Evolutionary conservation across 2,113 vertebrate species (phyloP), one percentile per base, ranked within the genome.

Genomic region (Xenus cinereus): DNA sequence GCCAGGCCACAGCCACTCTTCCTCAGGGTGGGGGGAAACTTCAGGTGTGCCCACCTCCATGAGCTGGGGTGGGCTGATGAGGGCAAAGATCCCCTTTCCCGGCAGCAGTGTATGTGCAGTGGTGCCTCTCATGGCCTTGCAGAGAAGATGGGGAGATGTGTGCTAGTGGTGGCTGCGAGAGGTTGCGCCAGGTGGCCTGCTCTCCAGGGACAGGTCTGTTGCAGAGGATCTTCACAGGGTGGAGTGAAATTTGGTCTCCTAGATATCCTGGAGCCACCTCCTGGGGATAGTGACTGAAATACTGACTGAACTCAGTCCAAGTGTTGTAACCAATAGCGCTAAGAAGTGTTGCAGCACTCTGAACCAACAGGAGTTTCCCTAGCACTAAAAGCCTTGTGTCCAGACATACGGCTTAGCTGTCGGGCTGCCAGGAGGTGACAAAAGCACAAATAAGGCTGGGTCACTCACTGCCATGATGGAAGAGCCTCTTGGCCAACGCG

Each of bases 1-100:
- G 26, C 35, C 62, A 73, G 63, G n/a, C 32, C 64, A 50, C 56
- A 46, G 33, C 51, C 2, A 1, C 66, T 59, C 18, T 53, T 60
- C 62, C 68, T 77, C 0, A 0, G 32, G 16, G 4, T 39, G 1
- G 7, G 12, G 5, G 24, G 1, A 8, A 71, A 35, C 51, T 72
- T 75, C 8, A 21, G 10, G 7, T 35, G 51, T 74, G 37, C 63
- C 51, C 30, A 60, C 59, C 41, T 54, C 26, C 51, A 37, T 12
- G 39, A 41, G 33, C 45, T 78, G 73, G 9, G 7, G 23, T 79
- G 21, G 51, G 51, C 51, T 64, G 71, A 19, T 0, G 9, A 48
- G 60, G 41, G 27, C 37, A 45, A 78, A 60, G 73, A 66, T 3
- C 15, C 11, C 37, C 17, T 51, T 33, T 46, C 30, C 12, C 43